Conservation (phyloP, 2,113 vertebrate genomes). For the Stegastes partitus region DNA sequence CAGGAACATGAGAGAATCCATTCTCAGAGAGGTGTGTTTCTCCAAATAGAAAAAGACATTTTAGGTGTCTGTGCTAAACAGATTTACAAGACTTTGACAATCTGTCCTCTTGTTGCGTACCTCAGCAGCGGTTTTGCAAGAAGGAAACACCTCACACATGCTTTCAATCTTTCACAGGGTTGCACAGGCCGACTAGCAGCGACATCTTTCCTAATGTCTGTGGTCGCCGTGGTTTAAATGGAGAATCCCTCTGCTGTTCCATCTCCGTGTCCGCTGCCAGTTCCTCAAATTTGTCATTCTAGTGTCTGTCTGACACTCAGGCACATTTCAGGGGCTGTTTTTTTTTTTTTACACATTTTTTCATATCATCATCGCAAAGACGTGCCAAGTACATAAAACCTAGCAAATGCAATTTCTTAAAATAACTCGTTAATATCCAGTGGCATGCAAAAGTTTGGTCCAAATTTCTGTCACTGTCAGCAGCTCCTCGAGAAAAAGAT, state of each 20-base stretch:
- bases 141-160: constrained; percentile 3
- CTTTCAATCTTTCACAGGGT: neutral
- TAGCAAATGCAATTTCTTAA: neutral
- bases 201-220: neutral
- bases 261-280: neutral
- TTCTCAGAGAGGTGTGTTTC: constrained; percentile 8
- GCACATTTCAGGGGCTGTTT: constrained; percentile 9
- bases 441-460: too few relatives aligned
- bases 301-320: neutral
- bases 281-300: neutral
- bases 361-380: neutral
- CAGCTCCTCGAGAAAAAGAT: too few relatives aligned
- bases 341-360: constrained; percentile 1
- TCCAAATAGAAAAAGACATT: constrained; percentile 10
- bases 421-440: neutral
- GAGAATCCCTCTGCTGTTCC: constrained; percentile 17
- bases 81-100: constrained; percentile 3
- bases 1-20: neutral
- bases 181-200: neutral
- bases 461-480: too few relatives aligned
- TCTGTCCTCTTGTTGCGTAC: neutral
- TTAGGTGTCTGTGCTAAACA: neutral
- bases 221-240: neutral
- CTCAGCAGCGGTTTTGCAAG: neutral
- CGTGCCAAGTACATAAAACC: neutral